Base-by-base conservation (phyloP, 1,140 invertebrate species). In the Pseudomyrmex sp. region DNA sequence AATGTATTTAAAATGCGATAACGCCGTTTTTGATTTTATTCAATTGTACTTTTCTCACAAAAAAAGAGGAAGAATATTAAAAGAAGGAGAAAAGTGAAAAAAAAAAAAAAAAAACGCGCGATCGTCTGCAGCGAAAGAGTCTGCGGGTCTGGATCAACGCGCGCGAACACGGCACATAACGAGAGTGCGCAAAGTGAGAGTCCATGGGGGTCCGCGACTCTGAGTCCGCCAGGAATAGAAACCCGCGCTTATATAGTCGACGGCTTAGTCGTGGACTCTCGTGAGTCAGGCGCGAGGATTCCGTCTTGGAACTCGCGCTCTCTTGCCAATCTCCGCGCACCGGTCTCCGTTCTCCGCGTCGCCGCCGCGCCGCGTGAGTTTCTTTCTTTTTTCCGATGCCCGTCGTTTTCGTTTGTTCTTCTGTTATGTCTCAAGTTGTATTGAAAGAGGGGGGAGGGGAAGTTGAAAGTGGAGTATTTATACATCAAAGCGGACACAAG, bases 131-230 rank as follows among this genome's bases (percentile, higher is more conserved):
- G 52, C 69, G 46, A 61, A 75, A 52, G 56, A 83, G 50, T 58
- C 54, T 66, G 65, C 68, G 46, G 59, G 82, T 70, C 50, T 84
- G 66, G 58, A 70, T 63, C 82, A 48, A 76, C 50, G 26, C 35
- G 35, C 35, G 35, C 35, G 35, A 35, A 72, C n/a, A 63, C 8
- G 18, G 44, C 23, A 44, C 46, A 69, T 58, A 85, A 66, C 18
- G 72, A 82, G 52, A 88, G 12, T 63, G 48, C 46, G 50, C 13
- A 15, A 70, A 82, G 61, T 65, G 48, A 83, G 65, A 90, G 90
- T 91, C 90, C 90, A 87, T 90, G 90, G 90, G 90, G 90, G 90
- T 91, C 89, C 90, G 58, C 82, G 83, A 75, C 79, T 76, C 79
- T 76, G 77, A 79, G 76, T 65, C 63, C 54, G 87, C 90, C 88